A percentile compares a stretch with the other conserved stretches of the same genome.
phyloP scores from a whole-genome alignment of 2,113 vertebrate species.

The Anoura caudifer region DNA sequence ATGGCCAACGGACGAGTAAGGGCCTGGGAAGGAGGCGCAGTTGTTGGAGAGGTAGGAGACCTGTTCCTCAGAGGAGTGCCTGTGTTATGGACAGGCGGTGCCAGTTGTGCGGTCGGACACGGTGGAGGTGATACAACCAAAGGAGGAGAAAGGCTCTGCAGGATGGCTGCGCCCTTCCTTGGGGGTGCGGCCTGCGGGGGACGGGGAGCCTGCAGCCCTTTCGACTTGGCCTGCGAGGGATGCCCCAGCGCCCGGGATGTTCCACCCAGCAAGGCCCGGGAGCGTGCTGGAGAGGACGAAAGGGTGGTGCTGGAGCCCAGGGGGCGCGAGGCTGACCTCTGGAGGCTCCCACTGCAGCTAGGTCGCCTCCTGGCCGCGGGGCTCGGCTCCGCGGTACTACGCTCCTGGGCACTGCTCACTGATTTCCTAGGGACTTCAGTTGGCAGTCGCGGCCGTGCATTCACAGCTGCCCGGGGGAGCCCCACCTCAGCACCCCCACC shows the following conservation, averaged over 20 bases:
- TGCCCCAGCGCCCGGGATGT: not conserved
- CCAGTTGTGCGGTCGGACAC: fast-evolving
- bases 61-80: not conserved
- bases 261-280: not conserved
- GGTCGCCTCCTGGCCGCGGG: constrained; percentile 27
- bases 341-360: constrained; percentile 50
- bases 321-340: constrained; percentile 26
- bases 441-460: not conserved
- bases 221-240: constrained; percentile 6
- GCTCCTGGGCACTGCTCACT: not conserved
- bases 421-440: constrained; percentile 16
- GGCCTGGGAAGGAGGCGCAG: not conserved
- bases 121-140: not conserved
- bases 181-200: not conserved
- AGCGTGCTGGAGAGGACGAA: constrained; percentile 32
- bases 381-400: not conserved
- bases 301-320: not conserved
- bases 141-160: not conserved
- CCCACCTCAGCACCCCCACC: constrained; percentile 32
- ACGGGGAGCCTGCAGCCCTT: constrained; percentile 25
- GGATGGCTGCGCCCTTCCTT: not conserved
- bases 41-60: not conserved
- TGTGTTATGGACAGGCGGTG: not conserved
- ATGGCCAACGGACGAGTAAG: fast-evolving
- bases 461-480: not conserved